These are phyloP conservation scores for Laterallus jamaicensis DNA, from an alignment of 2,113 vertebrate species.

Conservation along the genomic window DNA sequence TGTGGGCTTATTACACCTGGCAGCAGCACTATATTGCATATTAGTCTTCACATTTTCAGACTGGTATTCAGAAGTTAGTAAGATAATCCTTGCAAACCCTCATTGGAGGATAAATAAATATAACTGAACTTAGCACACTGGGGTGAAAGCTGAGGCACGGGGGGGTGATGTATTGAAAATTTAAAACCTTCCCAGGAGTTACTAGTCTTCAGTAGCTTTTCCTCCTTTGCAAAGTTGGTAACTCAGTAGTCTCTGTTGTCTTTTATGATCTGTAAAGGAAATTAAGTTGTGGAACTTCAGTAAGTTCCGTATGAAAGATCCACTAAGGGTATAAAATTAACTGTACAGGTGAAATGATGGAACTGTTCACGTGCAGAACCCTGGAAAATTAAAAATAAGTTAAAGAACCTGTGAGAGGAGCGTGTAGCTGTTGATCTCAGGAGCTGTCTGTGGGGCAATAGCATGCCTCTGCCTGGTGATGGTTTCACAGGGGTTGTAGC, in stretches of 20 bases:
- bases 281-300: background rate
- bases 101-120: background rate
- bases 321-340: background rate
- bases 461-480: background rate
- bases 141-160: background rate
- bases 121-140: background rate
- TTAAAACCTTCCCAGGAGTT: background rate
- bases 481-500: background rate
- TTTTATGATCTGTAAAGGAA: background rate
- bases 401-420: background rate
- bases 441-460: background rate
- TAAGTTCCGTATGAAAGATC: background rate
- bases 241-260: background rate
- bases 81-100: background rate
- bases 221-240: background rate
- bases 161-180: background rate
- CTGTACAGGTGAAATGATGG: background rate
- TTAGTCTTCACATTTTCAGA: slow-evolving; percentile 23
- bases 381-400: background rate
- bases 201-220: background rate
- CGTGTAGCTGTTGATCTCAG: background rate
- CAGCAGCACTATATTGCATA: background rate
- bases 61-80: background rate
- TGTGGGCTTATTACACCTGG: background rate
- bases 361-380: background rate